phyloP scores from a whole-genome alignment of 2,113 vertebrate species.

The Hyperoodon ampullatus region DNA sequence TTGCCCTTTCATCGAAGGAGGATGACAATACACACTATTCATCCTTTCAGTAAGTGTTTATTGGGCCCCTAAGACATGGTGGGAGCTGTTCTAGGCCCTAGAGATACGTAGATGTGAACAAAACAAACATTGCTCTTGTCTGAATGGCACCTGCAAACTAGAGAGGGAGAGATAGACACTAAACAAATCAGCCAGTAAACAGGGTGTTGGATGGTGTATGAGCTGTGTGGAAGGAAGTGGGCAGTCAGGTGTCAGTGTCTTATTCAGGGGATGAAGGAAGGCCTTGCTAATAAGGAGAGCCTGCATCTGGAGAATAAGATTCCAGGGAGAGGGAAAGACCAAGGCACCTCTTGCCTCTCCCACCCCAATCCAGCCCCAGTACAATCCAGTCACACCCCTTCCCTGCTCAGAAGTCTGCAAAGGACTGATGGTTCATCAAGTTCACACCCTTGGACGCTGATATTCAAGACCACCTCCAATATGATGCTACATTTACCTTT shows the following conservation, averaged over 20 bases:
- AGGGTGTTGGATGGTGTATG: not conserved
- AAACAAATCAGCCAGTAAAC: not conserved
- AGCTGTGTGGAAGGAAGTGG: not conserved
- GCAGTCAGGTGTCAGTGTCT: not conserved
- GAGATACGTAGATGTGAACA: not conserved
- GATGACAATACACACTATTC: not conserved
- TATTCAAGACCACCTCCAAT: not conserved
- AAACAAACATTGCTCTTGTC: not conserved
- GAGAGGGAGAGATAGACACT: not conserved
- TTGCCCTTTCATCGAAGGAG: not conserved
- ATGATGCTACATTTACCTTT: not conserved
- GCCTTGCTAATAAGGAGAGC: not conserved
- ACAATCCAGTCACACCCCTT: not conserved
- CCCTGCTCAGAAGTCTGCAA: not conserved
- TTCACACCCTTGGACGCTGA: not conserved
- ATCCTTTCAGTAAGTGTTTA: not conserved
- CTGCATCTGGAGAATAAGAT: not conserved
- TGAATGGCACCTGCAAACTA: not conserved
- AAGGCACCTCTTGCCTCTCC: not conserved
- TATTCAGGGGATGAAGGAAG: not conserved
- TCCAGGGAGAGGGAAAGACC: not conserved
- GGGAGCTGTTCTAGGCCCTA: not conserved
- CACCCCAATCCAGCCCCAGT: not conserved
- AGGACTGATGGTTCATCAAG: not conserved
- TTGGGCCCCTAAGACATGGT: not conserved